phyloP scores from a whole-genome alignment of 1,140 invertebrate genomes.

The Globodera ellingtonae region DNA sequence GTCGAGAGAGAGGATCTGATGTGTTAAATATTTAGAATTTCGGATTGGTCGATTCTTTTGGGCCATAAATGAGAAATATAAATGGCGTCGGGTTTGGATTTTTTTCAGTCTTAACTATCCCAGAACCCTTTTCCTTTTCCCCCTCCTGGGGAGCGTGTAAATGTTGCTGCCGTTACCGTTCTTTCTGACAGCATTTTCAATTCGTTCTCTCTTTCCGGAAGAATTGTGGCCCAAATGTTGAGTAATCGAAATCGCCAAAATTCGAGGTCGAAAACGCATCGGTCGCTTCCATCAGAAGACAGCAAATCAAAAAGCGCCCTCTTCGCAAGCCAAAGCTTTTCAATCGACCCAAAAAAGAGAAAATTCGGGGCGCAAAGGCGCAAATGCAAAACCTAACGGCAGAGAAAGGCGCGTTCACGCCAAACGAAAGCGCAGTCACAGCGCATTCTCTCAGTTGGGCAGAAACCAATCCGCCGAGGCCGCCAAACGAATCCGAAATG shows the following conservation, averaged over 20 bases:
- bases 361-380: background rate
- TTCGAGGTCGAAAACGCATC: background rate
- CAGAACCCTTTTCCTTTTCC: no score
- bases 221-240: conserved; percentile 27
- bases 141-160: no score
- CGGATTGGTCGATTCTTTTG: no score
- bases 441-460: background rate
- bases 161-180: background rate
- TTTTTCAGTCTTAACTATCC: no score
- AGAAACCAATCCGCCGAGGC: background rate
- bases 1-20: background rate
- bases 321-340: conserved; percentile 29
- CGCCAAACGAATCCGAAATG: background rate
- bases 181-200: conserved; percentile 24
- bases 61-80: background rate
- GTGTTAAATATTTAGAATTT: background rate
- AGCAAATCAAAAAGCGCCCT: conserved; percentile 4
- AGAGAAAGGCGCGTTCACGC: conserved; percentile 22
- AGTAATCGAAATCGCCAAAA: conserved; percentile 35
- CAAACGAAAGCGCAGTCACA: conserved; percentile 25
- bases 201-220: conserved; percentile 22
- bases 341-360: conserved; percentile 22
- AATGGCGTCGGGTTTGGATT: background rate
- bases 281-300: background rate
- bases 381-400: conserved; percentile 13